Percentiles rank a stretch among this genome's conserved stretches.
Conservation (phyloP, 2,797 vertebrate species). For the Syncerus caffer region DNA sequence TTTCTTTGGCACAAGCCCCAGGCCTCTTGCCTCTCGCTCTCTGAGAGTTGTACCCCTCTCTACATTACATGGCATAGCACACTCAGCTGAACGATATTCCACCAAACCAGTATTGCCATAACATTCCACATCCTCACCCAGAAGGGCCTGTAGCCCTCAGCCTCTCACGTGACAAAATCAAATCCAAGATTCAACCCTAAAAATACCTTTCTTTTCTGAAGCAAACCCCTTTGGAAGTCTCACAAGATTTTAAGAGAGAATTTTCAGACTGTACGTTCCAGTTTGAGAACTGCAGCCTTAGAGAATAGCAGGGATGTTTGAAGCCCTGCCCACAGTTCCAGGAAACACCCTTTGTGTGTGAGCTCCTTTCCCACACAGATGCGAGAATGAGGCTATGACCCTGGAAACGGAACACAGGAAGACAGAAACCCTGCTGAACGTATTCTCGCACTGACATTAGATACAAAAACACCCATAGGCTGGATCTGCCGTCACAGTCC, state of each 20-base stretch:
- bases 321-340: slow-evolving; percentile 1
- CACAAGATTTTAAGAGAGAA: neutral
- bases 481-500: neutral
- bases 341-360: neutral
- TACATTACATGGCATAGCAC: neutral
- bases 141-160: neutral
- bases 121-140: neutral
- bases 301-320: neutral
- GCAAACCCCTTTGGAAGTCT: neutral
- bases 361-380: slow-evolving; percentile 19
- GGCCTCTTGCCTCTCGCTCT: neutral
- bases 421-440: neutral
- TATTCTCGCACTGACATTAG: neutral
- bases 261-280: neutral
- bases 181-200: neutral
- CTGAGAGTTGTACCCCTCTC: neutral
- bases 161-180: neutral
- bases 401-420: neutral
- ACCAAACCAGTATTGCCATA: neutral
- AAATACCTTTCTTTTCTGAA: neutral
- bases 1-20: neutral
- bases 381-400: neutral
- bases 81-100: neutral
- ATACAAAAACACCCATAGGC: neutral
- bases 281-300: neutral